Base-by-base conservation (phyloP, 2,888 invertebrate species). In the Disparrhopalites patrizii region DNA sequence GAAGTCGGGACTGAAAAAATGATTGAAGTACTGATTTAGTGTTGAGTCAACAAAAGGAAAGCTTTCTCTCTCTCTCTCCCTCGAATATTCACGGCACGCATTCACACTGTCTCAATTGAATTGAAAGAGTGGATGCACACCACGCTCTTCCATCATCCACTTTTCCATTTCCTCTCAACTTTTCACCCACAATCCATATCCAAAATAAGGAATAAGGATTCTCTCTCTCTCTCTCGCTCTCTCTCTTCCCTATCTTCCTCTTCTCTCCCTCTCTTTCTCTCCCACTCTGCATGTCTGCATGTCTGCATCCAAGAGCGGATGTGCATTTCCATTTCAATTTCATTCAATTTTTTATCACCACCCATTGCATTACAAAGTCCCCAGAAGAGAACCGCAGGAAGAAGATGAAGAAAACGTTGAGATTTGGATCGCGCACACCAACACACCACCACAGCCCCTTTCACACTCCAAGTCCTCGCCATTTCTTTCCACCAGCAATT, bases 321-420 rank as follows among this genome's bases (percentile, higher is more conserved):
- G 69, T 69, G 67, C 65, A 68, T 67, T 70, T 70, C 68, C 70
- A 70, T 67, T 70, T 62, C 51, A 61, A 61, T 57, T 40, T 57
- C 57, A 40, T 40, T 40, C 57, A 38, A 20, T 52, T 27, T 52
- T 36, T 56, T 20, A 57, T 40, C 57, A 56, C 56, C n/a, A n/a
- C n/a, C n/a, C n/a, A n/a, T n/a, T n/a, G n/a, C n/a, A n/a, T n/a
- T n/a, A n/a, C n/a, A n/a, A n/a, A n/a, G n/a, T n/a, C n/a, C n/a
- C n/a, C n/a, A n/a, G n/a, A n/a, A n/a, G n/a, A n/a, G n/a, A n/a
- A n/a, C n/a, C n/a, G n/a, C n/a, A n/a, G n/a, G n/a, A n/a, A n/a
- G n/a, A n/a, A n/a, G n/a, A n/a, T n/a, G n/a, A n/a, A n/a, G n/a
- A n/a, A n/a, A n/a, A n/a, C n/a, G n/a, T n/a, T n/a, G n/a, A n/a